Evolutionary conservation across 2,888 invertebrate genomes (phyloP).

Genomic region (Mythimna albipuncta): DNA sequence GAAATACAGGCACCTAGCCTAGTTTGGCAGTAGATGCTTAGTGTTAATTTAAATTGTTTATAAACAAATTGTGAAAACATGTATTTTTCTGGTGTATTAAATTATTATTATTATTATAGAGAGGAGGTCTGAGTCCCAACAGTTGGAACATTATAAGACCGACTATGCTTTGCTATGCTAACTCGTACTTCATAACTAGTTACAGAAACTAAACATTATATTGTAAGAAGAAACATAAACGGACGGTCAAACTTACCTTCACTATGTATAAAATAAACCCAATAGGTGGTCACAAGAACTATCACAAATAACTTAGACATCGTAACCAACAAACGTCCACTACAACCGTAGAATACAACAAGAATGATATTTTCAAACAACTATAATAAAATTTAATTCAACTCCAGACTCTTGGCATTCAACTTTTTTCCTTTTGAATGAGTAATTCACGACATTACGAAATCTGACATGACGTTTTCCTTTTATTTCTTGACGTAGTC

Average conservation of each 20-base stretch:
- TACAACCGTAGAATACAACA: conserved; percentile 25
- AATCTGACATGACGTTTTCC: conserved; percentile 45
- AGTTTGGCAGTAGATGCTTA: too few relatives aligned
- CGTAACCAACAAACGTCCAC: conserved; percentile 45
- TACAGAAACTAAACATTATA: background rate
- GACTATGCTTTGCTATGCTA: too few relatives aligned
- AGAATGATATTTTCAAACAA: conserved; percentile 49
- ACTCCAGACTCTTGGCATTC: conserved; percentile 57
- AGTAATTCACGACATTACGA: conserved; percentile 63
- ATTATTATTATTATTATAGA: too few relatives aligned
- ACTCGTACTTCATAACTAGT: too few relatives aligned
- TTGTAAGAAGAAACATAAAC: background rate
- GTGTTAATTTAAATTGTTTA: too few relatives aligned
- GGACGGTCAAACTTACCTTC: conserved; percentile 64
- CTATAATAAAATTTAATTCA: conserved; percentile 41
- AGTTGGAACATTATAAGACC: too few relatives aligned
- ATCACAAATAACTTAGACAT: conserved; percentile 68
- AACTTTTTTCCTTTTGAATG: conserved; percentile 65
- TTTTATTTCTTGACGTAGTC: conserved; percentile 28
- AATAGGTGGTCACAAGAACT: conserved; percentile 63
- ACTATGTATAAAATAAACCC: conserved; percentile 71
- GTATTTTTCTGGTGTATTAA: too few relatives aligned
- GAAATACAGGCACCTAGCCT: too few relatives aligned
- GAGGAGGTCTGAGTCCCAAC: too few relatives aligned
- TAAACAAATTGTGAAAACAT: too few relatives aligned